phyloP scores from a whole-genome alignment of 2,113 vertebrate genomes.

The Ailuropoda melanoleuca region DNA sequence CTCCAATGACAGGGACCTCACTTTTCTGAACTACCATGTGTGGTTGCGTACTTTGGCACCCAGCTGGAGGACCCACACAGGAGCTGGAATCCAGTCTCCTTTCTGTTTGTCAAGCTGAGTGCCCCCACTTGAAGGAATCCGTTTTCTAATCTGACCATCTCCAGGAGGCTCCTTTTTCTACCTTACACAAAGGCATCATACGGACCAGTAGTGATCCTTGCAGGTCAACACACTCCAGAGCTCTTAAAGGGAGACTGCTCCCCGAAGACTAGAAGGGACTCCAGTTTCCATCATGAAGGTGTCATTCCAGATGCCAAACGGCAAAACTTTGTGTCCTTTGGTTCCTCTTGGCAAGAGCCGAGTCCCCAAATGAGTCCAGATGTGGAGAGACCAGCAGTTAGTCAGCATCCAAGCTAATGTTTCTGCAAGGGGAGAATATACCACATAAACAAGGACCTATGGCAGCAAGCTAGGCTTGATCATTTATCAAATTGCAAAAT shows the following conservation, averaged over 20 bases:
- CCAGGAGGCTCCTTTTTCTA: neutral
- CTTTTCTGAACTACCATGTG: neutral
- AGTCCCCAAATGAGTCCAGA: neutral
- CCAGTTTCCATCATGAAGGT: neutral
- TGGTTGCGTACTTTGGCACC: neutral
- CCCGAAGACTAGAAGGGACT: neutral
- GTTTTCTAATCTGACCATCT: neutral
- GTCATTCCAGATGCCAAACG: neutral
- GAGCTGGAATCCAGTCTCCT: neutral
- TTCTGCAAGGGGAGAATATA: neutral
- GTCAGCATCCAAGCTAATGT: neutral
- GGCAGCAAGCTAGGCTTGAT: constrained; percentile 27
- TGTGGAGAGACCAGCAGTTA: neutral
- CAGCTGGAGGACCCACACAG: neutral
- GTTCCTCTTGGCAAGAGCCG: neutral
- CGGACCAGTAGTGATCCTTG: neutral
- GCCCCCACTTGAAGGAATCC: neutral
- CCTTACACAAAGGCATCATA: neutral
- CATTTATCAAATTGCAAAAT: constrained; percentile 70
- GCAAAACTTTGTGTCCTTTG: constrained; percentile 1
- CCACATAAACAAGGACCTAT: neutral
- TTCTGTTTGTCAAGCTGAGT: neutral
- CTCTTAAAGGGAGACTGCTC: neutral
- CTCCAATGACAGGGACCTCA: neutral
- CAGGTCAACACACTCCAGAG: neutral